Percentiles rank a stretch among this genome's conserved stretches.
Conservation (phyloP, 2,797 vertebrate genomes). For the Sebastes umbrosus region DNA sequence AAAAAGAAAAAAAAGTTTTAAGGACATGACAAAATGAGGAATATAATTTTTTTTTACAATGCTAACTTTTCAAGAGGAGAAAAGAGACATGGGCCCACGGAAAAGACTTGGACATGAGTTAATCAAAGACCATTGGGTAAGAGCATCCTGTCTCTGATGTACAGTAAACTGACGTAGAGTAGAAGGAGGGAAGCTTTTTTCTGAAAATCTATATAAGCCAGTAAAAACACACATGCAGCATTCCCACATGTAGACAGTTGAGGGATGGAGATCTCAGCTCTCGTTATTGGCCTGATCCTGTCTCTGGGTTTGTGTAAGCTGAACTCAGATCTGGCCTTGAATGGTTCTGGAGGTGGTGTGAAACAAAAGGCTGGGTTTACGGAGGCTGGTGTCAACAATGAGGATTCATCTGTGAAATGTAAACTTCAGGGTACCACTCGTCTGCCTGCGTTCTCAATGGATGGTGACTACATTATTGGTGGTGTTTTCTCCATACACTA, state of each 20-base stretch:
- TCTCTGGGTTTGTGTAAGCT: constrained; percentile 22
- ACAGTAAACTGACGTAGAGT: background rate
- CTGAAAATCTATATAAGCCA: constrained; percentile 31
- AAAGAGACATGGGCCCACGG: too few species aligned
- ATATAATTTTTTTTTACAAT: too few species aligned
- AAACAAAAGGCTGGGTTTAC: background rate
- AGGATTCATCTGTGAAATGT: constrained; percentile 17
- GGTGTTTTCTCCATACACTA: constrained; percentile 65
- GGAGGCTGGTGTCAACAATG: background rate
- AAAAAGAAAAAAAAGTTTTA: too few species aligned
- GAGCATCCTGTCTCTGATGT: background rate
- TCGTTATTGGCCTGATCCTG: constrained; percentile 6
- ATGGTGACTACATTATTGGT: constrained; percentile 62
- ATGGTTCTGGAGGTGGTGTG: background rate
- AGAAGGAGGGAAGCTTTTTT: background rate
- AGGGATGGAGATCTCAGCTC: constrained; percentile 23
- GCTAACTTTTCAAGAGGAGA: too few species aligned
- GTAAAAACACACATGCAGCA: background rate
- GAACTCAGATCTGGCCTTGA: background rate
- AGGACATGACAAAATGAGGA: too few species aligned
- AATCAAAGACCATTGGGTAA: background rate
- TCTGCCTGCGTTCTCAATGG: constrained; percentile 33
- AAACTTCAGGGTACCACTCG: constrained; percentile 17
- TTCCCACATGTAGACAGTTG: background rate
- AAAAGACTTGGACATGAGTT: too few species aligned